phyloP scores from a whole-genome alignment of 2,797 vertebrate genomes.

The Alauda arvensis region DNA sequence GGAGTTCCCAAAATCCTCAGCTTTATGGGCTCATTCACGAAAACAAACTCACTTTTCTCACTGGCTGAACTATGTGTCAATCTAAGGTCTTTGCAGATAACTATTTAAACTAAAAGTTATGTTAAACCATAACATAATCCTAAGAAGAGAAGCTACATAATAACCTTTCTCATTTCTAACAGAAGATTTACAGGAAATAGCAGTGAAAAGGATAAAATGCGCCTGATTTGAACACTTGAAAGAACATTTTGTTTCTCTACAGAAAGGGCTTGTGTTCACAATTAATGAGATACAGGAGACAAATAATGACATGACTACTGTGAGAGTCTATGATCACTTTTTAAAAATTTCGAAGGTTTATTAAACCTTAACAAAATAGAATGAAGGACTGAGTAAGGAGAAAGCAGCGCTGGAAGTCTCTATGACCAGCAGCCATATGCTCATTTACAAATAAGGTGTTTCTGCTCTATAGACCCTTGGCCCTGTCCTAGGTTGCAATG shows the following conservation, averaged over 20 bases:
- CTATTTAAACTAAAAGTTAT: too few species aligned
- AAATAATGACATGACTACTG: not conserved
- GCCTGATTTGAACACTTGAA: slow-evolving; percentile 22
- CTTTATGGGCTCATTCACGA: too few species aligned
- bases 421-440: not conserved
- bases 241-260: slow-evolving; percentile 22
- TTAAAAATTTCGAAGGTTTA: not conserved
- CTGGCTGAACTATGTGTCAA: too few species aligned
- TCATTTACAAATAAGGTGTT: not conserved
- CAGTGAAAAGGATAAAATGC: slow-evolving; percentile 18
- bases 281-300: slow-evolving; percentile 18
- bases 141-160: not conserved
- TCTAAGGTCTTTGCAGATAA: too few species aligned
- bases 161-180: not conserved
- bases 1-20: too few species aligned
- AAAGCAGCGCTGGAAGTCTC: not conserved
- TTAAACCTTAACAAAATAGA: not conserved
- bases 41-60: too few species aligned
- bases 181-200: not conserved
- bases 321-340: not conserved
- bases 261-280: slow-evolving; percentile 11
- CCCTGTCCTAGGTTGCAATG: too few species aligned
- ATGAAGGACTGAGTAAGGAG: not conserved
- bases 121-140: too few species aligned
- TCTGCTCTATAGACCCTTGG: not conserved